phyloP scores from a whole-genome alignment of 2,888 invertebrate genomes.

The Drosophila percnosoma region DNA sequence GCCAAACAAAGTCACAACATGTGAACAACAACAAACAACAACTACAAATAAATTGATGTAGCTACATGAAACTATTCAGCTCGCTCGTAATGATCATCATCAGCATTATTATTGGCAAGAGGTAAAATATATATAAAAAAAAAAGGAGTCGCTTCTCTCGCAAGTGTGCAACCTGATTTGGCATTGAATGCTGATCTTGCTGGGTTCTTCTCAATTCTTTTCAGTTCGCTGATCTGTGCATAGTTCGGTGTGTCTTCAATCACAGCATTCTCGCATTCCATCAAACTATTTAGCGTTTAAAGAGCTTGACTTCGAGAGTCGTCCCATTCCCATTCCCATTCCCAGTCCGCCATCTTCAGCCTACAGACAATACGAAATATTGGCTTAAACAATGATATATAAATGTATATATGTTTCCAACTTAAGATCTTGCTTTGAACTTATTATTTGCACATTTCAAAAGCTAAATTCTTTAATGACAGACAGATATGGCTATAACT shows the following conservation, averaged over 20 bases:
- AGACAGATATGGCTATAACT: background rate
- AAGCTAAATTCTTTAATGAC: background rate
- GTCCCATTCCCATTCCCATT: background rate
- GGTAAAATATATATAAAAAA: background rate
- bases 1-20: conserved; percentile 82
- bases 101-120: conserved; percentile 27
- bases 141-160: conserved; percentile 3
- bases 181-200: conserved; percentile 33
- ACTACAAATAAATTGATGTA: conserved; percentile 62
- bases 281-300: conserved; percentile 56
- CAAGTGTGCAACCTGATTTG: conserved; percentile 59
- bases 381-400: background rate
- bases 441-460: background rate
- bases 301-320: conserved; percentile 18
- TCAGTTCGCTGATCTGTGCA: conserved; percentile 38
- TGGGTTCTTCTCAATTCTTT: background rate
- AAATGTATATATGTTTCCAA: too few relatives aligned
- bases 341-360: background rate
- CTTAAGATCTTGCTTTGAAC: background rate
- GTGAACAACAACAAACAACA: conserved; percentile 68
- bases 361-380: conserved; percentile 47
- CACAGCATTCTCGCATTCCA: conserved; percentile 52
- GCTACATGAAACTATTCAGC: conserved; percentile 43
- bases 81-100: conserved; percentile 18
- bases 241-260: conserved; percentile 73